A percentile compares a stretch with the other conserved stretches of the same genome.
Conservation (phyloP, 2,797 vertebrate genomes). For the Sylvia borin region DNA sequence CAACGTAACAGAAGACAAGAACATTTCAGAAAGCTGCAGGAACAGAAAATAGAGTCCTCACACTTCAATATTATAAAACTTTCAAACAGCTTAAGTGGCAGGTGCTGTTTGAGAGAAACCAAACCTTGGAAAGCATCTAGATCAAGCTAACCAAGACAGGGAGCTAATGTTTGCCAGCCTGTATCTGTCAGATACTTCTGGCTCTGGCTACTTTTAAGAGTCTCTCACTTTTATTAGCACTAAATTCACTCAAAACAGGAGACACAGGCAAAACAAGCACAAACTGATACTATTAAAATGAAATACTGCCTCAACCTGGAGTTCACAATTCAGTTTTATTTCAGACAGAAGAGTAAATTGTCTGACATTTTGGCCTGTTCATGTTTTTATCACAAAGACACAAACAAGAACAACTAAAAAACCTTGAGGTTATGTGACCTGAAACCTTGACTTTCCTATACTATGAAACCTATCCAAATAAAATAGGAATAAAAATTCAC, state of each 20-base stretch:
- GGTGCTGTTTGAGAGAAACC: background rate
- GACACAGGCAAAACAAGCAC: background rate
- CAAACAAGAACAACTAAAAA: background rate
- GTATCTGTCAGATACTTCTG: background rate
- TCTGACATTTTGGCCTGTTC: conserved; percentile 41
- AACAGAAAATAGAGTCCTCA: background rate
- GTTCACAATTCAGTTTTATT: conserved; percentile 57
- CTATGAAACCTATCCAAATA: background rate
- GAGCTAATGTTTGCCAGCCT: background rate
- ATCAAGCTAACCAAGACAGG: background rate
- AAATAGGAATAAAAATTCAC: background rate
- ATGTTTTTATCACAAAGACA: conserved; percentile 21
- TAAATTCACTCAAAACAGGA: conserved; percentile 49
- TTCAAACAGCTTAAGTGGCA: background rate
- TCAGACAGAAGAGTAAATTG: conserved; percentile 43
- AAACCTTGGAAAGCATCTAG: background rate
- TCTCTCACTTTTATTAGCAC: conserved; percentile 50
- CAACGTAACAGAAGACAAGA: background rate
- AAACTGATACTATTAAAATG: conserved; percentile 45
- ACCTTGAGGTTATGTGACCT: background rate
- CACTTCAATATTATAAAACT: background rate
- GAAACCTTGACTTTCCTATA: conserved; percentile 1
- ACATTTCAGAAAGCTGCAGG: background rate
- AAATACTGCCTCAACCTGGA: conserved; percentile 38
- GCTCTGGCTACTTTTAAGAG: conserved; percentile 11